A percentile compares a stretch with the other conserved stretches of the same genome.
phyloP scores from a whole-genome alignment of 1,140 invertebrate species.

The Anoplolepis gracilipes region DNA sequence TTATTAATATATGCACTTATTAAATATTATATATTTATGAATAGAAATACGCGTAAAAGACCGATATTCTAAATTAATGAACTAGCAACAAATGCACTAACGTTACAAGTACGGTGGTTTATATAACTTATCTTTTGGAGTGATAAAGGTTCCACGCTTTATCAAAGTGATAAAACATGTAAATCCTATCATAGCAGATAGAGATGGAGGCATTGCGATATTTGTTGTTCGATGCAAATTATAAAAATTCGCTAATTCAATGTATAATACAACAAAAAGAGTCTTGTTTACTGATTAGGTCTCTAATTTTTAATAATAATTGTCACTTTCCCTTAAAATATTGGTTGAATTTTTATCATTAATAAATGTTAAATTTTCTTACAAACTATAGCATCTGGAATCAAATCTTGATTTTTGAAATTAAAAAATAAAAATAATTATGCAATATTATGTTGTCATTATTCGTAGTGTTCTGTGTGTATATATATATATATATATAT shows the following conservation, averaged over 20 bases:
- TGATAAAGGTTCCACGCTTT: not conserved
- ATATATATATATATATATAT: not conserved
- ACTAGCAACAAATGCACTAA: not conserved
- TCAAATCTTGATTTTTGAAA: not conserved
- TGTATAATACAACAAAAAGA: not conserved
- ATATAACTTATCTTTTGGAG: conserved; percentile 33
- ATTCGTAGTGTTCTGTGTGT: not conserved
- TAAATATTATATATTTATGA: not conserved
- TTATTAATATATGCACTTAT: not conserved
- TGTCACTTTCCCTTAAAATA: not conserved
- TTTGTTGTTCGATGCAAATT: not conserved
- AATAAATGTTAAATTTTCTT: not conserved
- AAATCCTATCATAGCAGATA: not conserved
- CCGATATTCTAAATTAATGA: not conserved
- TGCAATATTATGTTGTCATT: not conserved
- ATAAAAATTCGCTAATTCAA: too few relatives aligned
- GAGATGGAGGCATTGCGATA: not conserved
- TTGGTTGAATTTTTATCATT: not conserved
- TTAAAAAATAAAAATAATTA: not conserved
- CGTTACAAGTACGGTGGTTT: not conserved
- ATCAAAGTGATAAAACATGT: conserved; percentile 18
- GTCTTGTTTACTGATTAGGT: not conserved
- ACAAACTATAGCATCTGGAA: conserved; percentile 1
- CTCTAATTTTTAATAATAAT: not conserved
- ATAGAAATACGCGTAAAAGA: not conserved